Percentiles rank a stretch among this genome's conserved stretches.
phyloP scores from a whole-genome alignment of 1,140 invertebrate genomes.

The Trissolcus basalis region DNA sequence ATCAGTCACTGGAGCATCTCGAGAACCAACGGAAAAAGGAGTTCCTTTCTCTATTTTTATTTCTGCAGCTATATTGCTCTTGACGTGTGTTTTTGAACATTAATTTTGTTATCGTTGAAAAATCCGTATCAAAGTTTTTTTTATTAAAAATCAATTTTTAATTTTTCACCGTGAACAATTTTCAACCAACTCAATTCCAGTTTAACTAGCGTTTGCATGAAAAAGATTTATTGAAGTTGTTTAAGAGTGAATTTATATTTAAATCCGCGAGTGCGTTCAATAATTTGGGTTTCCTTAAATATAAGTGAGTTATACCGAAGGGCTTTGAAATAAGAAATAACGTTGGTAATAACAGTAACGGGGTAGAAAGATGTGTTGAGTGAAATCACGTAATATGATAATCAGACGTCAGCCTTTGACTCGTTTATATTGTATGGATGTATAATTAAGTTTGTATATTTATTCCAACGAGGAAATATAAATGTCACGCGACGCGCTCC shows the following conservation, averaged over 20 bases:
- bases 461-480: slow-evolving; percentile 32
- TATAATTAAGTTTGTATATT: slow-evolving; percentile 40
- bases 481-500: slow-evolving; percentile 26
- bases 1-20: slow-evolving; percentile 57
- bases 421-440: slow-evolving; percentile 38
- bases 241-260: no score
- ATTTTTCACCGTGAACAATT: no score
- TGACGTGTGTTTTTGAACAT: slow-evolving; percentile 18
- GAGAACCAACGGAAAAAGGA: slow-evolving; percentile 18
- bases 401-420: slow-evolving; percentile 18
- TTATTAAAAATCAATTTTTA: not conserved
- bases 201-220: no score
- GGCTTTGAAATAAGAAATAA: not conserved
- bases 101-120: slow-evolving; percentile 20
- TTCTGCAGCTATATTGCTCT: slow-evolving; percentile 2
- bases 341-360: slow-evolving; percentile 10
- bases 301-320: no score
- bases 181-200: no score
- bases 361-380: slow-evolving; percentile 14
- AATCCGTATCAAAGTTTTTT: slow-evolving; percentile 5
- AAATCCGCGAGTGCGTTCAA: no score
- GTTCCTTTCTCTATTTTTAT: slow-evolving; percentile 25
- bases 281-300: no score
- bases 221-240: no score
- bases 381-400: slow-evolving; percentile 35